Evolutionary conservation across 2,797 vertebrate genomes (phyloP).

Genomic region (Bradypus variegatus): DNA sequence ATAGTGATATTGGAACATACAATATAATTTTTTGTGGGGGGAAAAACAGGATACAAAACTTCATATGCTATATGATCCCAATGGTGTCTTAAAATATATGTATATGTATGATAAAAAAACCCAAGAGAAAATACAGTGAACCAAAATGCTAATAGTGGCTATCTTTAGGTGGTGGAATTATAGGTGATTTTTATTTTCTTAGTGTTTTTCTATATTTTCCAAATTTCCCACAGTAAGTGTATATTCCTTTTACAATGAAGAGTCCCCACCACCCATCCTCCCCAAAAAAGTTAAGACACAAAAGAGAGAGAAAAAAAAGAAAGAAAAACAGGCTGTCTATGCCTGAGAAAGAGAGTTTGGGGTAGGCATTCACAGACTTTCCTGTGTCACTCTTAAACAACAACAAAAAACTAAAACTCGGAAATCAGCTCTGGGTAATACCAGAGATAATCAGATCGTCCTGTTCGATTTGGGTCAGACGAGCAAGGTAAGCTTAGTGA

Average conservation of each 20-base stretch:
- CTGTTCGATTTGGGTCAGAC: neutral
- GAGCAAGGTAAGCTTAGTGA: neutral
- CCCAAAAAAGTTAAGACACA: neutral
- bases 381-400: neutral
- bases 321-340: neutral
- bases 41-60: neutral
- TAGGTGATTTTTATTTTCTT: neutral
- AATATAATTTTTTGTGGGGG: neutral
- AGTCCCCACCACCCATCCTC: neutral
- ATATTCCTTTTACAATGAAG: conserved; percentile 4
- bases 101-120: conserved; percentile 15
- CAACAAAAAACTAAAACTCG: neutral
- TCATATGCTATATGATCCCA: neutral
- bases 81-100: conserved; percentile 1
- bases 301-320: neutral
- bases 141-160: neutral
- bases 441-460: neutral
- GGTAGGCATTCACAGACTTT: neutral
- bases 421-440: conserved; percentile 17
- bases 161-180: neutral
- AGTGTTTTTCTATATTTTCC: conserved; percentile 8
- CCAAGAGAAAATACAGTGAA: conserved; percentile 1
- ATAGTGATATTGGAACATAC: neutral
- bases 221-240: conserved; percentile 16
- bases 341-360: neutral